Evolutionary conservation across 2,113 vertebrate genomes (phyloP).

Genomic region (Sigmodon hispidus): DNA sequence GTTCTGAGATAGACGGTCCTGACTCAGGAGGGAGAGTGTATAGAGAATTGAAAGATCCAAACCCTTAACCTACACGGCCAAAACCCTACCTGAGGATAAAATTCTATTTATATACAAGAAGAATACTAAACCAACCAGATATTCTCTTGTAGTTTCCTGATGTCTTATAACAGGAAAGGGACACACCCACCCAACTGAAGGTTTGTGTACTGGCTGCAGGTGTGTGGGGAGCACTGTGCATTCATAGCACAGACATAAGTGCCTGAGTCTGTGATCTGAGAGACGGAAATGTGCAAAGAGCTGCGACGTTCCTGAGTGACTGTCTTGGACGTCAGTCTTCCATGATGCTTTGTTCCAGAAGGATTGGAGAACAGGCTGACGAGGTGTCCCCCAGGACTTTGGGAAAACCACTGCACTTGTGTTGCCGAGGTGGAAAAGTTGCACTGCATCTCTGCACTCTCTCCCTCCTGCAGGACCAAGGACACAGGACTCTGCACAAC

Average conservation of each 20-base stretch:
- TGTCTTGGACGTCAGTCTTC: background rate
- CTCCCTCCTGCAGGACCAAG: constrained; percentile 42
- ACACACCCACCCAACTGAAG: background rate
- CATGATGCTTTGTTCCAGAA: background rate
- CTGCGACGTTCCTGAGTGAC: background rate
- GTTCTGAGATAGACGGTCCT: background rate
- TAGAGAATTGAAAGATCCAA: background rate
- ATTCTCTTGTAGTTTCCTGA: fast-evolving
- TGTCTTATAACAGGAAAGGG: background rate
- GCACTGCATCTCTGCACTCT: background rate
- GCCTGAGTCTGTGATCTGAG: background rate
- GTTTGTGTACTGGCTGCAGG: background rate
- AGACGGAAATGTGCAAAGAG: background rate
- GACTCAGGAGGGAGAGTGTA: background rate
- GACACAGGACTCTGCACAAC: background rate
- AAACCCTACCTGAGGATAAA: background rate
- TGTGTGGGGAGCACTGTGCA: background rate
- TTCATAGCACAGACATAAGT: background rate
- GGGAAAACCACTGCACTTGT: constrained; percentile 54
- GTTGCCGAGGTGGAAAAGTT: fast-evolving
- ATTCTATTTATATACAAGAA: background rate
- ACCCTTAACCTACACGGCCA: background rate
- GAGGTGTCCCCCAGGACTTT: background rate
- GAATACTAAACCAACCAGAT: background rate
- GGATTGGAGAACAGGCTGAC: background rate